Evolutionary conservation across 1,140 invertebrate species (phyloP), one percentile per base, ranked within the genome.

Genomic region (Panonychus citri): DNA sequence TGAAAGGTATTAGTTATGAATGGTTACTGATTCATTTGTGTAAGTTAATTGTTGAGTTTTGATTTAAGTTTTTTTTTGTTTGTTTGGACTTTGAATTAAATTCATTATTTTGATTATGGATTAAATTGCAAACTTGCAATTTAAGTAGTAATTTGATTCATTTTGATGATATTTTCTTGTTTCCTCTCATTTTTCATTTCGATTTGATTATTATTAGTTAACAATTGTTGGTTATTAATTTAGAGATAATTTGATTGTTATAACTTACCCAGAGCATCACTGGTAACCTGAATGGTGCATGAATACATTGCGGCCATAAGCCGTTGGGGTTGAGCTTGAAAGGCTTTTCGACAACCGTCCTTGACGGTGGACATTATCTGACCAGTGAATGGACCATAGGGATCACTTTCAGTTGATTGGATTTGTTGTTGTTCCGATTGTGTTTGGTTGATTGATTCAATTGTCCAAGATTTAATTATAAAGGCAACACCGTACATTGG

Each of bases 271-370:
- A 98, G 74, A 61, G 90, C 85, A 70, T 91, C 86, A 2, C 84
- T 81, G 61, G 85, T 88, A 13, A 89, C 88, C 64, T 86, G 78
- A 59, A 98, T 89, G 62, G 78, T 82, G 70, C 90, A 96, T 37
- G 79, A 83, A 67, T 95, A 98, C 88, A 97, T 96, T 1, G 94
- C 90, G 13, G 83, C 84, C 73, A 96, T 86, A 3, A 99, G 68
- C 57, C 94, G 74, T 66, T 90, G 87, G 5, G 85, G 81, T 66
- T 89, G 84, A 34, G 78, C 77, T 68, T 88, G 85, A 64, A 97
- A 89, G 0, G 86, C 81, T 68, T 79, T 81, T 46, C 82, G 74
- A 66, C 90, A 93, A 3, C 78, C 83, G 61, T 93, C 87, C 68
- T 89, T 91, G 24, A 85, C 78, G 19, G 81, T 77, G 21, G 87